A percentile compares a stretch with the other conserved stretches of the same genome.
These are phyloP conservation scores for Corythornis leucogaster DNA, from an alignment of 2,797 vertebrate genomes.

Conservation along the genomic window DNA sequence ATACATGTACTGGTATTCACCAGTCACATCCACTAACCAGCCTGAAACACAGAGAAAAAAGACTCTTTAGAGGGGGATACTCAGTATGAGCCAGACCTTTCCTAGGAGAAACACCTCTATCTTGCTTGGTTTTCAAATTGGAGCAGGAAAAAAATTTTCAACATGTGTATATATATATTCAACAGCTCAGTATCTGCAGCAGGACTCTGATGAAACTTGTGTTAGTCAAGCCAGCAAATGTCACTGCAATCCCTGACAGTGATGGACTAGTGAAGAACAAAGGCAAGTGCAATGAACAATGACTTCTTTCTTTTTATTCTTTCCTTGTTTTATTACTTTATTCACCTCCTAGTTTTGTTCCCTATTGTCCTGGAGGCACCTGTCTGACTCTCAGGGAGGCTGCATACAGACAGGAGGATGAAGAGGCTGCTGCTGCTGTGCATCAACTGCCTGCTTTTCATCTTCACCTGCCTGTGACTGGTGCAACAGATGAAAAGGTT, in stretches of 20 bases:
- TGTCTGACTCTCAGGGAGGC: not conserved
- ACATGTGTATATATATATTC: not conserved
- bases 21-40: constrained; percentile 91
- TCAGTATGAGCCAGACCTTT: not conserved
- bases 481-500: not conserved
- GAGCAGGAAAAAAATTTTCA: not conserved
- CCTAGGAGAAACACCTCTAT: not conserved
- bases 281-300: not conserved
- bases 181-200: not conserved
- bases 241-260: not conserved
- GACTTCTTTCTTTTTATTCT: not conserved
- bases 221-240: not conserved
- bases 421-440: not conserved
- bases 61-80: not conserved
- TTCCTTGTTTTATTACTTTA: not conserved
- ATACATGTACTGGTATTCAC: constrained; percentile 94
- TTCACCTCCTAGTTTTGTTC: not conserved
- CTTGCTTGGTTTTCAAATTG: not conserved
- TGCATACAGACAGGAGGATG: not conserved
- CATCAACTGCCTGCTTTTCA: not conserved
- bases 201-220: not conserved
- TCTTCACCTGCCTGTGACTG: not conserved
- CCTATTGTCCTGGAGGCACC: constrained; percentile 13
- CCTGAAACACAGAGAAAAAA: constrained; percentile 82
- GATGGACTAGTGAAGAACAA: constrained; percentile 15